phyloP scores from a whole-genome alignment of 2,888 invertebrate species.

The Pardosa pseudoannulata region DNA sequence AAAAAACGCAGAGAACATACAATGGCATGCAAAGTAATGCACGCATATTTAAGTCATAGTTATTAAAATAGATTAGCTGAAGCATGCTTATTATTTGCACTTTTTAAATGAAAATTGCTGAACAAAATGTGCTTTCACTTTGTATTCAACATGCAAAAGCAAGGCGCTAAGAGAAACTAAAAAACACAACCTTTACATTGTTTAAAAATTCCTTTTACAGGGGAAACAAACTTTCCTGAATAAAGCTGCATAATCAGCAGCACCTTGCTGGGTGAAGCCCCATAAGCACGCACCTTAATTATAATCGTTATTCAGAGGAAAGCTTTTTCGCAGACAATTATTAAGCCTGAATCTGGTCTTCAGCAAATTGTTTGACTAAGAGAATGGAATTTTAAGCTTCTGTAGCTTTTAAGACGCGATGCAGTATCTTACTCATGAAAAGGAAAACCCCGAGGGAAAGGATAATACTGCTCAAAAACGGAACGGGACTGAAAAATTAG shows the following conservation, averaged over 20 bases:
- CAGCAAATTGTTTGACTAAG: constrained; percentile 25
- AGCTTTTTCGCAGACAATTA: neutral
- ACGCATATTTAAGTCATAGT: neutral
- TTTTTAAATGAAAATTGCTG: neutral
- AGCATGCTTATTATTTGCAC: neutral
- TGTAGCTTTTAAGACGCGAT: constrained; percentile 6
- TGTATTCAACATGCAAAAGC: neutral
- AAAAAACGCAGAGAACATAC: no score
- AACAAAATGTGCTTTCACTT: neutral
- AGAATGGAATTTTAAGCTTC: constrained; percentile 48
- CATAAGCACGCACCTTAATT: constrained; percentile 3
- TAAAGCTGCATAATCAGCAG: constrained; percentile 9
- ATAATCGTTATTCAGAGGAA: constrained; percentile 9
- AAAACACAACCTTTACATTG: neutral
- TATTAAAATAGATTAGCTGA: neutral
- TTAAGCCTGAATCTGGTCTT: constrained; percentile 21
- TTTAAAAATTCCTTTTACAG: neutral
- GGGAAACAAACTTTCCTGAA: neutral
- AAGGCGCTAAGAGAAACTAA: no score
- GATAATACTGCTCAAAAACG: constrained; percentile 24
- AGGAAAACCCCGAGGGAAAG: constrained; percentile 21
- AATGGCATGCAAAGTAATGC: no score
- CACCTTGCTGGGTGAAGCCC: neutral
- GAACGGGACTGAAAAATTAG: constrained; percentile 47
- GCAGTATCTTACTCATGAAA: constrained; percentile 20